phyloP scores from a whole-genome alignment of 2,797 vertebrate species.

The Rhinichthys osculus region DNA sequence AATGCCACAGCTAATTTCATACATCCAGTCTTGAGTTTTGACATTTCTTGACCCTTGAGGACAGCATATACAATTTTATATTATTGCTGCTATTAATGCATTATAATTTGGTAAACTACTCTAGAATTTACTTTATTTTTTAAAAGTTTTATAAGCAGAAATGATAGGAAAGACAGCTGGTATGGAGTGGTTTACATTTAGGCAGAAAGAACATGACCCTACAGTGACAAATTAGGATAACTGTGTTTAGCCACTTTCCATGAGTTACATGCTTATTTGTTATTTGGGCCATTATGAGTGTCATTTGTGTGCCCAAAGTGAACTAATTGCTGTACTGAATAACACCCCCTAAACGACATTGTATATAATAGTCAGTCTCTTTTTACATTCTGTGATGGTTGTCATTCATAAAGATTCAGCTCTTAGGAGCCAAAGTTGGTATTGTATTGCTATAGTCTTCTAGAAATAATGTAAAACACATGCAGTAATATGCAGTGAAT shows the following conservation, averaged over 20 bases:
- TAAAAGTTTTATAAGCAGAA: neutral
- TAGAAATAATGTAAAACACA: neutral
- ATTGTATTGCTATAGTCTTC: neutral
- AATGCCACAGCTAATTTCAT: neutral
- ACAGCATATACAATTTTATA: neutral
- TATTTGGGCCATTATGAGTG: neutral
- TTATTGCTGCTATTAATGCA: neutral
- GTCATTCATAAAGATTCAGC: neutral
- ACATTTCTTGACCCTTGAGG: constrained; percentile 16
- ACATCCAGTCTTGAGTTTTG: constrained; percentile 26
- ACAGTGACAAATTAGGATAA: too few relatives aligned
- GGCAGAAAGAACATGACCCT: neutral
- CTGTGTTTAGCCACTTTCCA: neutral
- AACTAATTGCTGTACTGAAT: neutral
- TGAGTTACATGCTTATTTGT: neutral
- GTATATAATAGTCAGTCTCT: neutral
- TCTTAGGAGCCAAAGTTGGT: neutral
- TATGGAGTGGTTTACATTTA: neutral
- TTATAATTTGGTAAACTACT: neutral
- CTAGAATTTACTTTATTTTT: neutral
- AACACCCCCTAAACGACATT: neutral
- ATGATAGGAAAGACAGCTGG: neutral
- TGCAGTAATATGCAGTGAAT: neutral
- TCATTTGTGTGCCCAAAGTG: neutral
- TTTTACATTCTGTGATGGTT: neutral